Percentiles rank a stretch among this genome's conserved stretches.
Evolutionary conservation across 1,140 invertebrate species (phyloP).

Genomic region (Ditylenchus dipsaci): DNA sequence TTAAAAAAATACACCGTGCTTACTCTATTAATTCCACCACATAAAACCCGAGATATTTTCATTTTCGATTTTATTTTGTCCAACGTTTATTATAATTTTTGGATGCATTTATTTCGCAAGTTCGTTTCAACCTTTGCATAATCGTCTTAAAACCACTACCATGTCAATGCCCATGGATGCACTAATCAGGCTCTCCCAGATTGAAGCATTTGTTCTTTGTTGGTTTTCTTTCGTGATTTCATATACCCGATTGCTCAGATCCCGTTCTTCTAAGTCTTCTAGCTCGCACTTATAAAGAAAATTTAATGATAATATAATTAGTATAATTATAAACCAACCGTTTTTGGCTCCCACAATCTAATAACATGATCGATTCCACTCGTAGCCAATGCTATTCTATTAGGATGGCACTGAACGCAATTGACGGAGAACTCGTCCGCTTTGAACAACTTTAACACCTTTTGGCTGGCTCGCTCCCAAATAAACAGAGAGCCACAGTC

Average conservation of each 20-base stretch:
- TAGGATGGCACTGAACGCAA: conserved; percentile 28
- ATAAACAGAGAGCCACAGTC: conserved; percentile 36
- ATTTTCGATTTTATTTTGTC: no score
- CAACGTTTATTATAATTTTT: no score
- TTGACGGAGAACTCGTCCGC: conserved; percentile 31
- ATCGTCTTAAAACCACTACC: no score
- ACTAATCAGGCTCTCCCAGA: background rate
- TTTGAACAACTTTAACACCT: conserved; percentile 20
- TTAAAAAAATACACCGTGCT: no score
- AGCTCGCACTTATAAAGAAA: background rate
- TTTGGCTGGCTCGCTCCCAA: conserved; percentile 22
- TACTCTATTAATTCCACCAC: no score
- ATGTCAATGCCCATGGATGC: background rate
- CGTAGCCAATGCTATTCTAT: conserved; percentile 17
- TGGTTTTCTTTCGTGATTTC: conserved; percentile 18
- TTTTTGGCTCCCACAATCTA: conserved; percentile 29
- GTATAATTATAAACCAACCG: background rate
- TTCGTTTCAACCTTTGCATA: no score
- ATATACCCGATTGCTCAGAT: conserved; percentile 11
- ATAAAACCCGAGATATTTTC: no score
- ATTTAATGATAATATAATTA: no score
- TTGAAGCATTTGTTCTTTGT: background rate
- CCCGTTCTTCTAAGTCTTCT: conserved; percentile 20
- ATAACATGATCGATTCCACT: conserved; percentile 32
- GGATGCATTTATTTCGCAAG: no score